Percentiles rank a stretch among this genome's conserved stretches.
Conservation (phyloP, 1,140 invertebrate species). For the Planococcus citri region DNA sequence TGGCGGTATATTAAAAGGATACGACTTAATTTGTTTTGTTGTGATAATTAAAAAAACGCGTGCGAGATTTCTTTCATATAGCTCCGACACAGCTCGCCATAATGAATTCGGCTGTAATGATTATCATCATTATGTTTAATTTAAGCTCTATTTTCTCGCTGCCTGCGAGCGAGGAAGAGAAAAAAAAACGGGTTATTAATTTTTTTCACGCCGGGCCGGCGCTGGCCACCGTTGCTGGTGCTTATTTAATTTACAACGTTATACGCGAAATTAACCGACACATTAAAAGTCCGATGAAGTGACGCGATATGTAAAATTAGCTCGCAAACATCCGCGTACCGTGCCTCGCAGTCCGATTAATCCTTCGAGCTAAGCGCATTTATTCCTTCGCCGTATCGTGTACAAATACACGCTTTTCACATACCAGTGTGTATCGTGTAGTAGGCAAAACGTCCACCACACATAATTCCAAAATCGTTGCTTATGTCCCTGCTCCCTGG, state of each 20-base stretch:
- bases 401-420: no score
- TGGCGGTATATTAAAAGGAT: slow-evolving; percentile 6
- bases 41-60: slow-evolving; percentile 15
- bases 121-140: not conserved
- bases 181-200: not conserved
- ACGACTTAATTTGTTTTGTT: slow-evolving; percentile 16
- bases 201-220: not conserved
- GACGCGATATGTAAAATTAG: not conserved
- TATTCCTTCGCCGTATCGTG: no score
- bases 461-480: no score
- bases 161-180: not conserved
- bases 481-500: no score
- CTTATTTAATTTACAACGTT: not conserved
- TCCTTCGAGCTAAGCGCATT: no score
- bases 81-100: not conserved
- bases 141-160: not conserved
- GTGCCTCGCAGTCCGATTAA: not conserved
- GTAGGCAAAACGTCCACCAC: no score
- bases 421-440: no score
- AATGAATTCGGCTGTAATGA: not conserved
- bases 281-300: slow-evolving; percentile 2
- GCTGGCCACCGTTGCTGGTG: no score
- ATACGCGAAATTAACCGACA: not conserved
- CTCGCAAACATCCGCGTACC: not conserved
- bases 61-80: slow-evolving; percentile 14